Evolutionary conservation across 2,113 vertebrate genomes (phyloP).

Genomic region (Pachypanchax playfairii): DNA sequence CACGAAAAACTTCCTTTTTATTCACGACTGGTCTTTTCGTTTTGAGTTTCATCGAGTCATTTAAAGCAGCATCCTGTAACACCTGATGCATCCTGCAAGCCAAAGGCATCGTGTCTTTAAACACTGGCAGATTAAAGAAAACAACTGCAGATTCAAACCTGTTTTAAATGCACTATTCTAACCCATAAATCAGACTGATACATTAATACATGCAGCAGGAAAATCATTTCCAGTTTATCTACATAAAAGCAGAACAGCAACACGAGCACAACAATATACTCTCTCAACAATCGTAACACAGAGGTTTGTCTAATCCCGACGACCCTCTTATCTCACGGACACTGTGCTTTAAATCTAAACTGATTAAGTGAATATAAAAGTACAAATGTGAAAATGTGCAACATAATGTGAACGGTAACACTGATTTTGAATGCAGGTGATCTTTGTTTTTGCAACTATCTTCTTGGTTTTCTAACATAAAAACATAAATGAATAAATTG

Average conservation of each 20-base stretch:
- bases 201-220: conserved; percentile 6
- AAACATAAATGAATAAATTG: too few species aligned
- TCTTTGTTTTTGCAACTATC: too few species aligned
- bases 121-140: conserved; percentile 48
- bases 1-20: conserved; percentile 54
- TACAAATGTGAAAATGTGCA: neutral
- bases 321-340: too few species aligned
- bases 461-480: too few species aligned
- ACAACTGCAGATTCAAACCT: conserved; percentile 53
- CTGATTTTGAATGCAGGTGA: too few species aligned
- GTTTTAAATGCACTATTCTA: conserved; percentile 49
- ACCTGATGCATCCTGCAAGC: conserved; percentile 12
- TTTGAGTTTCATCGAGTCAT: conserved; percentile 15
- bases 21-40: conserved; percentile 60
- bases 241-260: conserved; percentile 27
- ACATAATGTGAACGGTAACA: too few species aligned
- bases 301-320: conserved; percentile 3
- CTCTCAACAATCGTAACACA: conserved; percentile 5
- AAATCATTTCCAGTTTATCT: conserved; percentile 48
- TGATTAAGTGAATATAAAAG: conserved; percentile 14
- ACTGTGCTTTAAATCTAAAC: conserved; percentile 14
- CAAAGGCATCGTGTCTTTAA: conserved; percentile 32
- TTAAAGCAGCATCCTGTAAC: conserved; percentile 7
- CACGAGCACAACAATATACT: neutral
- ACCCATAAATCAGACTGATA: conserved; percentile 50